Percentiles rank a stretch among this genome's conserved stretches.
Conservation (phyloP, 1,140 invertebrate genomes). For the Octopus sinensis region DNA sequence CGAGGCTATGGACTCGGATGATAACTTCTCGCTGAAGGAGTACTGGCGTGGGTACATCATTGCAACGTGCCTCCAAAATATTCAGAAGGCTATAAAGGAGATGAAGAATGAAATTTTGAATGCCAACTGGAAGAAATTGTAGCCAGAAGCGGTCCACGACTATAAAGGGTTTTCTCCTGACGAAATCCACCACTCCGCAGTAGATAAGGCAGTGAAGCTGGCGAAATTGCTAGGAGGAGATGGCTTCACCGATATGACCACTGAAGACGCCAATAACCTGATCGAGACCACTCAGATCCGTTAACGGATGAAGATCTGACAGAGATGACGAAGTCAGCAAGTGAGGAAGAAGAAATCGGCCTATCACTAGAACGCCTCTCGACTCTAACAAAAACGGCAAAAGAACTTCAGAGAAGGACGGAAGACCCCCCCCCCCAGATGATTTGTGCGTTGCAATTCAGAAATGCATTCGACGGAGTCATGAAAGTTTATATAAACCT, state of each 20-base stretch:
- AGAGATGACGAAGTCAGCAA: slow-evolving; percentile 1
- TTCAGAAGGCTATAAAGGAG: slow-evolving; percentile 2
- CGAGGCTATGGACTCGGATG: neutral
- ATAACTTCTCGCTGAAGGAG: slow-evolving; percentile 1
- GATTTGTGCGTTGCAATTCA: neutral
- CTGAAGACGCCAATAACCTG: neutral
- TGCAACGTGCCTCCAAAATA: neutral
- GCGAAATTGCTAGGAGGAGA: slow-evolving; percentile 7
- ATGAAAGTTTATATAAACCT: neutral
- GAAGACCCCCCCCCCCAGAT: neutral
- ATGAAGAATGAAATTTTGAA: neutral
- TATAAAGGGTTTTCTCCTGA: neutral
- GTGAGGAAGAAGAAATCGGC: neutral
- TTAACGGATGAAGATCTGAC: neutral
- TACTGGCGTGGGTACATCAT: neutral
- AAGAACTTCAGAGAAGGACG: neutral
- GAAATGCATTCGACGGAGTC: neutral
- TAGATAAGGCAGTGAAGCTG: neutral
- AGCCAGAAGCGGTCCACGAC: neutral
- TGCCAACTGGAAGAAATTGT: neutral
- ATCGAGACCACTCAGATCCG: neutral
- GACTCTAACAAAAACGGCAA: neutral
- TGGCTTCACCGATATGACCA: neutral
- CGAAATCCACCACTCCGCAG: slow-evolving; percentile 1
- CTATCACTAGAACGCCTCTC: neutral